These are phyloP conservation scores for Ivindomyrus marchei DNA, from an alignment of 2,113 vertebrate species.

Conservation along the genomic window DNA sequence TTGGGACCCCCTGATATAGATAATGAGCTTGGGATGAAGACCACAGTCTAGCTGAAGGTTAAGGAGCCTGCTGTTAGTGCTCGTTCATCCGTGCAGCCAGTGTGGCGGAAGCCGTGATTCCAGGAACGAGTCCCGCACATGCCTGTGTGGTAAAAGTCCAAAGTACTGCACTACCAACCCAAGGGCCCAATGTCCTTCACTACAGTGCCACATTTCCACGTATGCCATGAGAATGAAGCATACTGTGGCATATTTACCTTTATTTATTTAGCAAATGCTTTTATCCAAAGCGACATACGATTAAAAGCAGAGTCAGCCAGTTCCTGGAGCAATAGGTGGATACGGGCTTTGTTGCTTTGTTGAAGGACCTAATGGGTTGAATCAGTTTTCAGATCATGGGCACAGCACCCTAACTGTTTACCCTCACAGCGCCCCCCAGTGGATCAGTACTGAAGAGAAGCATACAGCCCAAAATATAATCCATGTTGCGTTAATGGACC, in stretches of 20 bases:
- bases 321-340: background rate
- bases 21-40: background rate
- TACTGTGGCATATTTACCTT: background rate
- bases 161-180: background rate
- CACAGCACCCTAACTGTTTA: background rate
- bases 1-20: background rate
- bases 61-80: background rate
- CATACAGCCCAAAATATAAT: background rate
- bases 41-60: background rate
- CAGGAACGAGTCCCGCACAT: background rate
- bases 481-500: background rate
- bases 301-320: background rate
- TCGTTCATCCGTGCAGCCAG: background rate
- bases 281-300: background rate
- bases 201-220: background rate
- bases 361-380: background rate
- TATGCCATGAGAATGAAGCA: background rate
- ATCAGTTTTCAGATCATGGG: background rate
- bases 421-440: background rate
- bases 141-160: background rate
- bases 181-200: background rate
- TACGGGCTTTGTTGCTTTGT: background rate
- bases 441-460: background rate
- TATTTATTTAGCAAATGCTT: background rate
- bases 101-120: background rate